These are phyloP conservation scores for Drosophila teissieri DNA, from an alignment of 1,140 invertebrate genomes.

Conservation along the genomic window DNA sequence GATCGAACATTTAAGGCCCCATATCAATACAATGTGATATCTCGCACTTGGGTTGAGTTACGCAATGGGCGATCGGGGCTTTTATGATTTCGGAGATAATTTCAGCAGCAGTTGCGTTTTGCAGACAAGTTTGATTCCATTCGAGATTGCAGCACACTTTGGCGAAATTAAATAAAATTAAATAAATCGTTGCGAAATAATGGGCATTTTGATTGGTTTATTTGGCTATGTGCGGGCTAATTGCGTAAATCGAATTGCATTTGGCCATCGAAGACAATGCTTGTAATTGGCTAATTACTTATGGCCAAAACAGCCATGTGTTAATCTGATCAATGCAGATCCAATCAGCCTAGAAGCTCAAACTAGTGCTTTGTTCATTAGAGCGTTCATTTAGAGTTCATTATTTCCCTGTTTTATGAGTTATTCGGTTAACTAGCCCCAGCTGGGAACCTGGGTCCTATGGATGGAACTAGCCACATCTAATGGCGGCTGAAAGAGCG, in stretches of 20 bases:
- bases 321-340: too few relatives aligned
- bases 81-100: conserved; percentile 48
- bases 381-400: neutral
- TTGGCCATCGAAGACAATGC: neutral
- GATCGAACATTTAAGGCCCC: conserved; percentile 32
- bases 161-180: conserved; percentile 9
- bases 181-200: conserved; percentile 10
- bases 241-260: conserved; percentile 1
- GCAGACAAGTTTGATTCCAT: conserved; percentile 22
- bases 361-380: neutral
- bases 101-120: conserved; percentile 32
- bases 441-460: neutral
- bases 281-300: neutral
- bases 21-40: conserved; percentile 41
- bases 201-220: conserved; percentile 11
- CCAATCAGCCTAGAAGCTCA: too few relatives aligned
- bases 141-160: conserved; percentile 8
- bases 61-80: conserved; percentile 24
- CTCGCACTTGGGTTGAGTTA: conserved; percentile 8
- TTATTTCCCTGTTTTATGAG: neutral
- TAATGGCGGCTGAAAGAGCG: conserved; percentile 3
- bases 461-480: neutral
- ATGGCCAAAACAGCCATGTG: too few relatives aligned
- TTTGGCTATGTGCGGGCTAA: too few relatives aligned
- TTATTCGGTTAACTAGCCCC: neutral